A percentile compares a stretch with the other conserved stretches of the same genome.
phyloP scores from a whole-genome alignment of 2,888 invertebrate species.

The Litoditis marina region DNA sequence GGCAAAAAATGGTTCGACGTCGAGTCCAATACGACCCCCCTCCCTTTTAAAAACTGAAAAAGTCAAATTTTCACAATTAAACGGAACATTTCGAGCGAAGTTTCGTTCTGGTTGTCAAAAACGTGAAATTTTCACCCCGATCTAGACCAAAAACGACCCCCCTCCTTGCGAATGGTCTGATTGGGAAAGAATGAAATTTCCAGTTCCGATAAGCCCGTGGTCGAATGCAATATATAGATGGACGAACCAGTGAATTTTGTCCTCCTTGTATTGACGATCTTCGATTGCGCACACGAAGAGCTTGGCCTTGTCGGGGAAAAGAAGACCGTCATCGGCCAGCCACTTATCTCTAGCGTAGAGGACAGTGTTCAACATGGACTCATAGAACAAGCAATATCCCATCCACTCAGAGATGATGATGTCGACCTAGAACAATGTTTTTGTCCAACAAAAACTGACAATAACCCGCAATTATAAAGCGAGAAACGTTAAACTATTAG shows the following conservation, averaged over 20 bases:
- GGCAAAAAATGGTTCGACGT: too few species aligned
- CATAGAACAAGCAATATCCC: slow-evolving; percentile 89
- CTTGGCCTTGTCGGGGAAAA: slow-evolving; percentile 88
- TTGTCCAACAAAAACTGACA: not conserved
- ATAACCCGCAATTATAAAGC: too few species aligned
- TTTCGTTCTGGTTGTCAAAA: too few species aligned
- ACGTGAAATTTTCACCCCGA: too few species aligned
- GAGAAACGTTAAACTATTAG: not conserved
- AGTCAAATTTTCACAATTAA: too few species aligned
- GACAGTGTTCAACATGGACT: slow-evolving; percentile 99
- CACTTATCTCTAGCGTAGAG: slow-evolving; percentile 95
- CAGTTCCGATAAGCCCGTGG: too few species aligned
- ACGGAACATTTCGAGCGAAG: too few species aligned
- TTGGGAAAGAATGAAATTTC: too few species aligned
- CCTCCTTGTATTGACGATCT: slow-evolving; percentile 98
- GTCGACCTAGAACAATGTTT: slow-evolving; percentile 82
- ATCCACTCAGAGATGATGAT: slow-evolving; percentile 82
- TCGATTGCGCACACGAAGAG: slow-evolving; percentile 80
- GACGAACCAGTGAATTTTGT: slow-evolving; percentile 88
- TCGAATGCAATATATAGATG: slow-evolving; percentile 16
- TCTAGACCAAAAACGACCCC: too few species aligned
- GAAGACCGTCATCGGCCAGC: slow-evolving; percentile 78
- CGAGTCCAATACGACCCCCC: too few species aligned
- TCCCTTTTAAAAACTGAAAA: too few species aligned
- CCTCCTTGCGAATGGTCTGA: too few species aligned